Conservation (phyloP, 2,888 invertebrate genomes). For the Limulus polyphemus region DNA sequence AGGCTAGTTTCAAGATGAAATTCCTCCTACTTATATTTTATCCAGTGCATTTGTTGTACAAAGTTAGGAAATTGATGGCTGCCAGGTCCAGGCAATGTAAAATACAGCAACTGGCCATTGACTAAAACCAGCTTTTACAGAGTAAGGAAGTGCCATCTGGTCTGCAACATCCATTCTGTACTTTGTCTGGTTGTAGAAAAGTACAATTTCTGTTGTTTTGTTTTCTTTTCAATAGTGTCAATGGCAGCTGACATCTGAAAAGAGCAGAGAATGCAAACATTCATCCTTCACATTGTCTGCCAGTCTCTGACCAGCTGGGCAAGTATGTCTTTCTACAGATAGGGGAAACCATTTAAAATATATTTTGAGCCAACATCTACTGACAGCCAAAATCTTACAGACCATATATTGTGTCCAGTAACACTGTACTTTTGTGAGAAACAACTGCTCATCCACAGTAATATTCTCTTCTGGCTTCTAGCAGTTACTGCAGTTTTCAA, state of each 20-base stretch:
- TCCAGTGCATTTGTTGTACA: slow-evolving; percentile 2
- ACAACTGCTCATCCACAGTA: too few relatives aligned
- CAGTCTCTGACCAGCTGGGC: not conserved
- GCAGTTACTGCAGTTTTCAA: too few relatives aligned
- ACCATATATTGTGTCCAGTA: not conserved
- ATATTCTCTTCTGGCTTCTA: too few relatives aligned
- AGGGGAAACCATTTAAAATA: slow-evolving; percentile 4
- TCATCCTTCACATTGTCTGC: not conserved
- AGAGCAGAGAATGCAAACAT: too few relatives aligned
- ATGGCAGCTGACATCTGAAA: too few relatives aligned
- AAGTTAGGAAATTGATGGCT: slow-evolving; percentile 1
- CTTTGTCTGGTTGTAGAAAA: slow-evolving; percentile 7
- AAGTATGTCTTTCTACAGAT: not conserved
- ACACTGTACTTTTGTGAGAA: too few relatives aligned
- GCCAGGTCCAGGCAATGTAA: slow-evolving; percentile 6
- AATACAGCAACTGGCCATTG: slow-evolving; percentile 5
- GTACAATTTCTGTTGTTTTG: not conserved
- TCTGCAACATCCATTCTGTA: slow-evolving; percentile 1
- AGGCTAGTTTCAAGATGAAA: too few relatives aligned
- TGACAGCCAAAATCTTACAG: slow-evolving; percentile 5
- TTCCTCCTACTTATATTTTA: not conserved
- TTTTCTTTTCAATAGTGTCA: too few relatives aligned
- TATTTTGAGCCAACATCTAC: slow-evolving; percentile 3
- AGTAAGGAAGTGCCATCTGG: slow-evolving; percentile 6
- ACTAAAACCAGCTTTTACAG: not conserved